Percentiles rank a stretch among this genome's conserved stretches.
phyloP scores from a whole-genome alignment of 92 coral and sea anemone species.

The Paramuricea clavata region DNA sequence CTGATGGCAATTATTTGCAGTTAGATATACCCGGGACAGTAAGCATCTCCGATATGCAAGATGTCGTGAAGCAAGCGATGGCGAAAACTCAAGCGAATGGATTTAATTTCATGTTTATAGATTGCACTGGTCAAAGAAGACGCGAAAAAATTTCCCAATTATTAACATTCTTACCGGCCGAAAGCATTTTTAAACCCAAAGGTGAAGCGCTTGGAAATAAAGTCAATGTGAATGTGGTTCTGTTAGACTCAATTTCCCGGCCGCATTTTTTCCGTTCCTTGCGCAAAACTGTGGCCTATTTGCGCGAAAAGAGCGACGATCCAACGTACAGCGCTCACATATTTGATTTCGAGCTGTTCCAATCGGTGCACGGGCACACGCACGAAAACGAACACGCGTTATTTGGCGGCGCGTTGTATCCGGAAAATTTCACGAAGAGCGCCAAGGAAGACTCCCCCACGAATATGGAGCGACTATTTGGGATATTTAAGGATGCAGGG shows the following conservation, averaged over 20 bases:
- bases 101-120: slow-evolving; percentile 48
- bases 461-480: slow-evolving; percentile 74
- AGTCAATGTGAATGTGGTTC: slow-evolving; percentile 76
- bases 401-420: slow-evolving; percentile 33
- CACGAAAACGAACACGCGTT: slow-evolving; percentile 52
- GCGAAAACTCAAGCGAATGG: neutral
- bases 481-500: slow-evolving; percentile 79
- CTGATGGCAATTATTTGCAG: slow-evolving; percentile 21
- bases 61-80: neutral
- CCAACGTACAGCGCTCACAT: slow-evolving; percentile 56
- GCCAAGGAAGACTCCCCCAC: slow-evolving; percentile 27
- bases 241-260: slow-evolving; percentile 84
- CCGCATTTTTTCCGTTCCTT: slow-evolving; percentile 94
- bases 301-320: slow-evolving; percentile 69
- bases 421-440: slow-evolving; percentile 38
- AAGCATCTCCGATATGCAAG: neutral
- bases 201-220: neutral
- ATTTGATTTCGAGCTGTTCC: slow-evolving; percentile 44
- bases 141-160: slow-evolving; percentile 22
- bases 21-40: neutral
- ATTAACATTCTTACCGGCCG: slow-evolving; percentile 18
- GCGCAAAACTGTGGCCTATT: slow-evolving; percentile 74
- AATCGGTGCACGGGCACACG: slow-evolving; percentile 57
- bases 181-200: slow-evolving; percentile 1
- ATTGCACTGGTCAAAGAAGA: slow-evolving; percentile 16